Evolutionary conservation across 2,888 invertebrate genomes (phyloP), one percentile per base, ranked within the genome.

Genomic region (Linnaemya vulpina): DNA sequence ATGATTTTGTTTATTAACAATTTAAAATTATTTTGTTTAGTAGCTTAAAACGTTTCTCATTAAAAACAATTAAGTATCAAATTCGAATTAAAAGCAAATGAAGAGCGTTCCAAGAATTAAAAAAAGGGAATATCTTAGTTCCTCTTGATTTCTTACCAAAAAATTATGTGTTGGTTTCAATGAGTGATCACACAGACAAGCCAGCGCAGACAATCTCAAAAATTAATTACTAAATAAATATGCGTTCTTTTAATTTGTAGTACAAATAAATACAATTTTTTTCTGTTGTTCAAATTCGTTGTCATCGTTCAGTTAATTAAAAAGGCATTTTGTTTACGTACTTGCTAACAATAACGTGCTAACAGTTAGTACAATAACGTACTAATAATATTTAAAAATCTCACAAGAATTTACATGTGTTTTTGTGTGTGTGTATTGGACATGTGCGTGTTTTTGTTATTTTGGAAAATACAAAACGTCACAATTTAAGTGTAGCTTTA

Each of bases 371-470:
- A 43, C 73, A 49, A 73, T 22, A 5, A 20, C 35, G 4, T 60
- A 38, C 38, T 17, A 10, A n/a, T n/a, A n/a, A 17, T 38, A 38
- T 30, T n/a, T 58, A 20, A 17, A 65, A 30, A 46, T 70, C 11
- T 20, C 13, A 7, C 20, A 60, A 35, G 49, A 49, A 49, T 49
- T 49, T 46, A 30, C 51, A 4, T 68, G 17, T 30, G 13, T 15
- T 17, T 8, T 10, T 53, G 15, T 38, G 8, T 53, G 1, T 25
- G 13, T 68, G 4, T 53, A 20, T 68, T 20, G 9, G n/a, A 11
- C 17, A 76, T 58, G 25, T 63, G 68, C 49, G 78, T 79, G 60
- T 35, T 76, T 60, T 35, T 46, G 22, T 63, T 68, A 40, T 22
- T 67, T 67, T 35, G 25, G 38, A n/a, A 46, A 58, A 58, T 30